Conservation (phyloP, 2,797 vertebrate species). For the Lepilemur ruficaudatus region DNA sequence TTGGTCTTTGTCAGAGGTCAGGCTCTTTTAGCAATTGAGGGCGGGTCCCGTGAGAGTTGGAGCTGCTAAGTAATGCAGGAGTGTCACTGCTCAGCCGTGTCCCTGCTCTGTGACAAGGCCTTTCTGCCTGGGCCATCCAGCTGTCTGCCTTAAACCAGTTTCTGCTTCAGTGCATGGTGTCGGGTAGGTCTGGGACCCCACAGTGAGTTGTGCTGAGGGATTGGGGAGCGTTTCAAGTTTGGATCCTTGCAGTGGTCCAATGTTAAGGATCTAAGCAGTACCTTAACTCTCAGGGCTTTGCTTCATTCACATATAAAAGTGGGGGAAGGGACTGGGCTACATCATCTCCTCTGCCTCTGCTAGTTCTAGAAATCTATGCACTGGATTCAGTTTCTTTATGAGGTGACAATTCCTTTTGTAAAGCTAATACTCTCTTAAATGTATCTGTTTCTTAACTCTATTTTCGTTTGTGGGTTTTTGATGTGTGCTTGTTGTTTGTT, state of each 20-base stretch:
- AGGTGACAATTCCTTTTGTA: not conserved
- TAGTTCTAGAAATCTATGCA: not conserved
- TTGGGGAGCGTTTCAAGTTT: not conserved
- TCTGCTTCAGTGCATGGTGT: not conserved
- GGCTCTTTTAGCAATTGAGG: slow-evolving; percentile 71
- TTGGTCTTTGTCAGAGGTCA: slow-evolving; percentile 74
- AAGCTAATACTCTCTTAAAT: not conserved
- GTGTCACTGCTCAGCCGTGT: not conserved
- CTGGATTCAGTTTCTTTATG: not conserved
- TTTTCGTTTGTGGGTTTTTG: not conserved
- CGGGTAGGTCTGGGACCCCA: not conserved
- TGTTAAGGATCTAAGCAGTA: not conserved
- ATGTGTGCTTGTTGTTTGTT: slow-evolving; percentile 2
- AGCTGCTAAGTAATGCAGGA: not conserved
- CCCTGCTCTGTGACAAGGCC: not conserved
- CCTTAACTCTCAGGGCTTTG: not conserved
- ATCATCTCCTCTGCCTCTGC: not conserved
- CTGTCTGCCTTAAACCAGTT: not conserved
- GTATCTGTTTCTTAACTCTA: not conserved
- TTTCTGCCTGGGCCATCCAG: not conserved
- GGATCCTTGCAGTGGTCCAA: not conserved
- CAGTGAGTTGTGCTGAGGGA: not conserved
- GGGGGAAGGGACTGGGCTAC: not conserved
- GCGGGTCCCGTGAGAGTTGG: slow-evolving; percentile 35
- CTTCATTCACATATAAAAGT: not conserved